Conservation (phyloP, 2,888 invertebrate genomes). For the Drosophila meridiana region DNA sequence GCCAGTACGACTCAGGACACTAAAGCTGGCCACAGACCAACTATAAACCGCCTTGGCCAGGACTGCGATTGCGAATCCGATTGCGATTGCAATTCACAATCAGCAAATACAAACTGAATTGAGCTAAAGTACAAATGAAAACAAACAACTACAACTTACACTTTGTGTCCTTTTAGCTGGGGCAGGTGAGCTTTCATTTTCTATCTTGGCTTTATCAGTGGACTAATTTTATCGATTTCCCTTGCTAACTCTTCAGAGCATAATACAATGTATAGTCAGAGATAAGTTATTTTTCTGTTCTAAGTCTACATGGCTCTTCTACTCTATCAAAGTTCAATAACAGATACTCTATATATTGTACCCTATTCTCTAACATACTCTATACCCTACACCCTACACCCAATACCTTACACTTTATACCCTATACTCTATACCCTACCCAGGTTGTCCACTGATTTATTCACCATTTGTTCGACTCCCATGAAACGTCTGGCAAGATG, state of each 20-base stretch:
- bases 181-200: conserved; percentile 8
- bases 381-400: not conserved
- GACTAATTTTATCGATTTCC: not conserved
- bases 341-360: not conserved
- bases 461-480: not conserved
- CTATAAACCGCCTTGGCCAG: conserved; percentile 34
- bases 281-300: no score
- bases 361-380: not conserved
- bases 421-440: no score
- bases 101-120: conserved; percentile 4
- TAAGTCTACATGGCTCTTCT: no score
- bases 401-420: not conserved
- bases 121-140: conserved; percentile 7
- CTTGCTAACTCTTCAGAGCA: not conserved
- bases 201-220: not conserved
- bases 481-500: conserved; percentile 6
- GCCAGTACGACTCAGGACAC: conserved; percentile 32
- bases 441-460: not conserved
- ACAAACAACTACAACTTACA: conserved; percentile 7
- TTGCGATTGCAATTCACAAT: conserved; percentile 26
- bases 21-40: conserved; percentile 35
- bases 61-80: conserved; percentile 24
- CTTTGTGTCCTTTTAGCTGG: not conserved
- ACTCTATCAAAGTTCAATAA: no score
- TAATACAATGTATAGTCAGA: not conserved